Conservation (phyloP, 2,888 invertebrate genomes). For the Gymnocheta viridis region DNA sequence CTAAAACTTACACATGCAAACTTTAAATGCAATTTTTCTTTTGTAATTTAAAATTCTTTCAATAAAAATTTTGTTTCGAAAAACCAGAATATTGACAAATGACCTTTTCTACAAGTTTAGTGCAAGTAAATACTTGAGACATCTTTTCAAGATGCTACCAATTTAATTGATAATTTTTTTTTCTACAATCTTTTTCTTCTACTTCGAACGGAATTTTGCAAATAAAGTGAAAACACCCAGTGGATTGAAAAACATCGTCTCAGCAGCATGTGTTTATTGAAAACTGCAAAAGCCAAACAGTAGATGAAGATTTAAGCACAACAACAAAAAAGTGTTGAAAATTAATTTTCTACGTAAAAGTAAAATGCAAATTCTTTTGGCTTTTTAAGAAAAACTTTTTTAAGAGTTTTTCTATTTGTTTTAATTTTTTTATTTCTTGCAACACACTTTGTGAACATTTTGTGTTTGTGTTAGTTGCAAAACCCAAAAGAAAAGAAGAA, state of each 20-base stretch:
- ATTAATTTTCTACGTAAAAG: conserved; percentile 59
- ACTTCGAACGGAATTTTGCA: not conserved
- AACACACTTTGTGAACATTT: conserved; percentile 18
- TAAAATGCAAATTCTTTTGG: conserved; percentile 59
- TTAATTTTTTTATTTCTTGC: not conserved
- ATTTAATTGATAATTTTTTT: conserved; percentile 63
- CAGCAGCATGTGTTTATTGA: not conserved
- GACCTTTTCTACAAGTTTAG: conserved; percentile 60
- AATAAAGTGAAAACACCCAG: not conserved
- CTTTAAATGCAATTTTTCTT: too few relatives aligned
- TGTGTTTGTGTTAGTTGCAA: not conserved
- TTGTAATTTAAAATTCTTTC: not conserved
- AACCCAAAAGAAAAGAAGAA: too few relatives aligned
- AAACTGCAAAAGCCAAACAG: not conserved
- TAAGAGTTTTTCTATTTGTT: conserved; percentile 13
- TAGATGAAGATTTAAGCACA: not conserved
- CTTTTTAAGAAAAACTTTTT: conserved; percentile 52
- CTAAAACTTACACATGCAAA: too few relatives aligned
- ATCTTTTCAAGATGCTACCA: conserved; percentile 62
- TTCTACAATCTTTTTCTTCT: not conserved
- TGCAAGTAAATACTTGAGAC: conserved; percentile 58
- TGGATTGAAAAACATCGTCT: not conserved
- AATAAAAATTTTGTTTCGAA: conserved; percentile 34
- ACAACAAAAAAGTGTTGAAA: conserved; percentile 34
- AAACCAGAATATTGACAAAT: conserved; percentile 58